Conservation (phyloP, 2,888 invertebrate species). For the Epinotia demarniana region DNA sequence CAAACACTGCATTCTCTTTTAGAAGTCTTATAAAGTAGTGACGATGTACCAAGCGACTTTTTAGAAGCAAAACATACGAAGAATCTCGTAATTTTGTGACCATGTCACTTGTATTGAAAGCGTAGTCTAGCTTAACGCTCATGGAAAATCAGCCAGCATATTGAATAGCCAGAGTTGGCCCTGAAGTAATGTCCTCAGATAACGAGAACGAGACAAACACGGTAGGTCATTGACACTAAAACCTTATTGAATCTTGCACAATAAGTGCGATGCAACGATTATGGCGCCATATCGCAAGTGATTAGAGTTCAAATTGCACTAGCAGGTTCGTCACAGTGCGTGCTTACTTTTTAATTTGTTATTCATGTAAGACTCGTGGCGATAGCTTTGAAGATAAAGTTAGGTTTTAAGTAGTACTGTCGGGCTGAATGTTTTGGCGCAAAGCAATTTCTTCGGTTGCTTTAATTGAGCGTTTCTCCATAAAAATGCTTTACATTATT, state of each 20-base stretch:
- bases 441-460: not conserved
- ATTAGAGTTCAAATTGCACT: conserved; percentile 11
- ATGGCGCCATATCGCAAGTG: conserved; percentile 3
- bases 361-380: not conserved
- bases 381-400: not conserved
- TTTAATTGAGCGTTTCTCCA: no score
- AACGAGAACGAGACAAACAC: conserved; percentile 40
- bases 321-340: not conserved
- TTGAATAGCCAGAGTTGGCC: conserved; percentile 31
- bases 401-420: not conserved
- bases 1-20: no score
- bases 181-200: conserved; percentile 38
- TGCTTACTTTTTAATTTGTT: conserved; percentile 16
- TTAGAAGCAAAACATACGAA: no score
- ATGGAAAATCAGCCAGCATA: conserved; percentile 1
- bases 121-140: not conserved
- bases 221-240: conserved; percentile 48
- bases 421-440: not conserved
- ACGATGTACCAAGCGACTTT: no score
- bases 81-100: no score
- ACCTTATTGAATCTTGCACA: conserved; percentile 45
- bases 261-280: conserved; percentile 27
- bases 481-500: no score
- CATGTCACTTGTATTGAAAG: no score
- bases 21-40: no score